Base-by-base conservation (phyloP, 2,113 vertebrate genomes). In the Panurus biarmicus region DNA sequence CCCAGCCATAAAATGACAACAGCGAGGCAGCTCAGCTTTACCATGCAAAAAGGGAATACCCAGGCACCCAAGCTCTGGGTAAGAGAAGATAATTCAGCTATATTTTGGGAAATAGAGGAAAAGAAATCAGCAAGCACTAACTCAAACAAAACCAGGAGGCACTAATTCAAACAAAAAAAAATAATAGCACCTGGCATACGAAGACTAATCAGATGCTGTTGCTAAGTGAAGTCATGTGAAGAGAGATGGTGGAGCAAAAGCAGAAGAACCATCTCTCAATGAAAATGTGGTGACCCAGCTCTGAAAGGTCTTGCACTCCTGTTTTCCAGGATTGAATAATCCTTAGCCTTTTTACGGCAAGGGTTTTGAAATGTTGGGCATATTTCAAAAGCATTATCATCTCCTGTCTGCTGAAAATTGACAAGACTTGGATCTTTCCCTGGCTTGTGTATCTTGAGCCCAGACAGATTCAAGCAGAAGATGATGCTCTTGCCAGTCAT, bases 341-440 rank as follows among this genome's bases (percentile, higher is more conserved):
- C 73, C 89, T 85, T 50, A 83, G 87, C 79, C 72, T 88, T 80
- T 88, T 91, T 74, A 86, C 51, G 66, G 65, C 44, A n/a, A 62
- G 36, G 42, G 17, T 7, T 95, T 95, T 79, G 36, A 79, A 91
- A 67, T 26, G 67, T 9, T 94, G 91, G 82, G 74, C 6, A 3
- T 31, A 8, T 57, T 91, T 91, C 94, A 94, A 81, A 51, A 51
- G 40, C 7, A 6, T 67, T 77, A 83, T 85, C 29, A 6, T 93
- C 61, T 77, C 65, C 56, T 53, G 80, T 40, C 89, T 89, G 76
- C 80, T 53, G 45, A 16, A 79, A 87, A 89, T 26, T 81, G 95
- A 86, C 79, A 67, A 76, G 87, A 44, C 93, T 93, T 83, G 93
- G 81, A 62, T 95, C 85, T 71, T 89, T 53, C 78, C 73, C 54